Percentiles rank a stretch among this genome's conserved stretches.
phyloP scores from a whole-genome alignment of 2,888 invertebrate species.

The Eupeodes luniger region DNA sequence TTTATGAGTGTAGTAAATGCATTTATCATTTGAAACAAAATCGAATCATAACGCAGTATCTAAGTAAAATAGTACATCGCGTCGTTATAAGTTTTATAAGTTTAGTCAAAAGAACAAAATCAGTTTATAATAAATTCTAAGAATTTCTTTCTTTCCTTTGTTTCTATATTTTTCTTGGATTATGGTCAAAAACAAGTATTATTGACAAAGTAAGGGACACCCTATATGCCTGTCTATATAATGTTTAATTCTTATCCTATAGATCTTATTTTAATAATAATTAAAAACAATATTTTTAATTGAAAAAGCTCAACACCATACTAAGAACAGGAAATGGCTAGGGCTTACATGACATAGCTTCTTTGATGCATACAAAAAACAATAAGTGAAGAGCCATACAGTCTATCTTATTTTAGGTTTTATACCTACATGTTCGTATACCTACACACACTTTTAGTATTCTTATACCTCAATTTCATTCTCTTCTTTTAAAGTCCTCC shows the following conservation, averaged over 20 bases:
- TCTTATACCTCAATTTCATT: slow-evolving; percentile 58
- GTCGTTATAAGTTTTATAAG: no score
- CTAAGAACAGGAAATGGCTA: slow-evolving; percentile 29
- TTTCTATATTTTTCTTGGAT: no score
- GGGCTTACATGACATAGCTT: not conserved
- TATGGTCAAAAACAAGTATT: no score
- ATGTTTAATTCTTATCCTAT: not conserved
- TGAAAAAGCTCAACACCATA: slow-evolving; percentile 17
- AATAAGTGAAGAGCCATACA: slow-evolving; percentile 25
- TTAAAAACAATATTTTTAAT: slow-evolving; percentile 28
- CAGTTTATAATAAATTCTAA: no score
- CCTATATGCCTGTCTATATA: no score
- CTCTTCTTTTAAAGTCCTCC: slow-evolving; percentile 60
- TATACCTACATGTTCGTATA: slow-evolving; percentile 16
- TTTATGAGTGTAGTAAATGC: no score
- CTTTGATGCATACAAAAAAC: slow-evolving; percentile 17
- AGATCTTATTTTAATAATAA: not conserved
- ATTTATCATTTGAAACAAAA: no score
- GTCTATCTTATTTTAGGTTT: slow-evolving; percentile 40
- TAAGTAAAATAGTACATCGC: no score
- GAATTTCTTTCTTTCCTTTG: no score
- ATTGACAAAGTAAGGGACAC: no score
- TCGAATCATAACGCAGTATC: no score
- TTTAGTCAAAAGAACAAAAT: no score
- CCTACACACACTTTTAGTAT: slow-evolving; percentile 20